Percentiles rank a stretch among this genome's conserved stretches.
Conservation (phyloP, 2,797 vertebrate species). For the Myoxocephalus aenaeus region DNA sequence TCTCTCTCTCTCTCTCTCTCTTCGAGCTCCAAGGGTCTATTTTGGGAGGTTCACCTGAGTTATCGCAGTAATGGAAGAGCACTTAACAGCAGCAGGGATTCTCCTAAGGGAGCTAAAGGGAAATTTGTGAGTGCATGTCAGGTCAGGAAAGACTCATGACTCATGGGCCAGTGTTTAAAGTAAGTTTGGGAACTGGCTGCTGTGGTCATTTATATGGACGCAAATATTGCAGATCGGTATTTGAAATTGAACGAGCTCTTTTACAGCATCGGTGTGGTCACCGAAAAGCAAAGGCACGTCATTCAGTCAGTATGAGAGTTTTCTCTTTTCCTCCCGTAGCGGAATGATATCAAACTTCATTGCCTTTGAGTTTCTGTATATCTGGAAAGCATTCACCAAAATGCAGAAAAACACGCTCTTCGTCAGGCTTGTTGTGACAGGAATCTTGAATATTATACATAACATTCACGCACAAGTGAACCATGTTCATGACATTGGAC, state of each 20-base stretch:
- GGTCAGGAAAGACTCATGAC: slow-evolving; percentile 31
- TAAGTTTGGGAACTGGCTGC: slow-evolving; percentile 5
- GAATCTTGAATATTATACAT: background rate
- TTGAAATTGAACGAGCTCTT: background rate
- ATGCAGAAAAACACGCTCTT: background rate
- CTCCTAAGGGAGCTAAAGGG: slow-evolving; percentile 46
- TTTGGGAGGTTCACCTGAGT: slow-evolving; percentile 59
- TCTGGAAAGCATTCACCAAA: background rate
- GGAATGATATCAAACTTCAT: background rate
- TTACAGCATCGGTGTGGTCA: background rate
- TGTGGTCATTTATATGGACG: background rate
- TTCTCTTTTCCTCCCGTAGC: background rate
- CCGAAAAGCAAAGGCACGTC: background rate
- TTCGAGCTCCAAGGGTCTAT: slow-evolving; percentile 31
- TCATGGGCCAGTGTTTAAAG: slow-evolving; percentile 24
- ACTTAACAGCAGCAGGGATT: slow-evolving; percentile 51
- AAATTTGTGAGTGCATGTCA: slow-evolving; percentile 38
- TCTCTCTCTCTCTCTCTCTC: background rate
- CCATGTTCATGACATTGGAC: background rate
- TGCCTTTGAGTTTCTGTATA: background rate
- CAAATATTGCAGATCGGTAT: background rate
- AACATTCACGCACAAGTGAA: background rate
- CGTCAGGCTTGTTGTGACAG: background rate
- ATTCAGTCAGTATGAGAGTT: background rate
- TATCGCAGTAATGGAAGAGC: slow-evolving; percentile 59